These are phyloP conservation scores for Pelobates fuscus DNA, from an alignment of 2,113 vertebrate genomes.

Conservation along the genomic window DNA sequence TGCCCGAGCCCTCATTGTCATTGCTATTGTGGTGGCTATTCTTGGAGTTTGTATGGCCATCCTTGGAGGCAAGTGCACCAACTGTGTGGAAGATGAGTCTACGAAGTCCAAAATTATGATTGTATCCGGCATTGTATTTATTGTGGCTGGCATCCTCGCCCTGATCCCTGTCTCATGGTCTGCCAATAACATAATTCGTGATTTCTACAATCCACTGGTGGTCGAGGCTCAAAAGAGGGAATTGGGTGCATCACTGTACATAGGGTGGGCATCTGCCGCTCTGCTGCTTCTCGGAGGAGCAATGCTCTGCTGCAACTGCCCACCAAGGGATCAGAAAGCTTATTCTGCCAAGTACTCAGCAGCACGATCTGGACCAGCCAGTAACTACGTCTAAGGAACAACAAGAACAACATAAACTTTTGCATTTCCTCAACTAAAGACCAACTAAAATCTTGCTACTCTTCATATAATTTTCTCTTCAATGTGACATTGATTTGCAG, in stretches of 20 bases:
- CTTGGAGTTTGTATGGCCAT: slow-evolving; percentile 78
- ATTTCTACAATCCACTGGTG: slow-evolving; percentile 82
- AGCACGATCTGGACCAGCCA: slow-evolving; percentile 65
- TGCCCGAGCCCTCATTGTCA: slow-evolving; percentile 75
- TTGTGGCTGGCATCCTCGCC: slow-evolving; percentile 71
- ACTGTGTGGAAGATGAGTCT: slow-evolving; percentile 77
- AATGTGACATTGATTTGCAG: background rate
- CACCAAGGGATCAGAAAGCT: slow-evolving; percentile 68
- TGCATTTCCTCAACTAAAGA: background rate
- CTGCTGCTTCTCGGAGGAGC: slow-evolving; percentile 81
- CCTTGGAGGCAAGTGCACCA: slow-evolving; percentile 87
- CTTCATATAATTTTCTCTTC: background rate
- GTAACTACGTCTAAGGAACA: slow-evolving; percentile 80
- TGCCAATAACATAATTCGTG: slow-evolving; percentile 74
- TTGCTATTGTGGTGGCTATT: slow-evolving; percentile 71
- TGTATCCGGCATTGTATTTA: slow-evolving; percentile 70
- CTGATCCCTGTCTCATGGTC: slow-evolving; percentile 85
- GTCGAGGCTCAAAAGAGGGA: slow-evolving; percentile 77
- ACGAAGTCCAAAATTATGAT: slow-evolving; percentile 76
- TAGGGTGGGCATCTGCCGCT: slow-evolving; percentile 82
- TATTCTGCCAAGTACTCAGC: slow-evolving; percentile 81
- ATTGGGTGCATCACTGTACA: slow-evolving; percentile 81
- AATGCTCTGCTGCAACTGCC: slow-evolving; percentile 81
- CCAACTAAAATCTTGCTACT: background rate
- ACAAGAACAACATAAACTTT: background rate